Percentiles rank a stretch among this genome's conserved stretches.
These are phyloP conservation scores for Botia kubotai DNA, from an alignment of 2,797 vertebrate genomes.

Conservation along the genomic window DNA sequence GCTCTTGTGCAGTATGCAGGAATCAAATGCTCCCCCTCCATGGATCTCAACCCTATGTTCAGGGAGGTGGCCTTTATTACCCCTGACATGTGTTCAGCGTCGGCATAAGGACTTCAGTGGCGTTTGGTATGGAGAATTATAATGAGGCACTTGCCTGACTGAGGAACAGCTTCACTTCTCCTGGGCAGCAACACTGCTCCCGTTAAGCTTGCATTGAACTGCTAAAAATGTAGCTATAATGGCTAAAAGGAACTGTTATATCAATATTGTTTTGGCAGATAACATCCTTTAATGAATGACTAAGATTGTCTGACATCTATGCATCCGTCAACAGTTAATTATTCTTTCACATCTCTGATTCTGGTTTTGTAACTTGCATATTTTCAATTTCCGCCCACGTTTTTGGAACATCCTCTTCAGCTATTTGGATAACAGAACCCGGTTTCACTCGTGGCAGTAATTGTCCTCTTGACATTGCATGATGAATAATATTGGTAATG, in stretches of 20 bases:
- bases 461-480: constrained; percentile 52
- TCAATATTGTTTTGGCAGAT: background rate
- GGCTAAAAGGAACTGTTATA: background rate
- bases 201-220: constrained; percentile 10
- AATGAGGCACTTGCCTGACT: constrained; percentile 72
- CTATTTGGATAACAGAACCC: constrained; percentile 3
- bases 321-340: background rate
- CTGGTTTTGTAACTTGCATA: background rate
- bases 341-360: background rate
- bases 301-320: background rate
- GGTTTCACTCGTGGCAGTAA: constrained; percentile 39
- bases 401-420: background rate
- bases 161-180: constrained; percentile 59
- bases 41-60: constrained; percentile 68
- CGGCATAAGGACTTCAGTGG: constrained; percentile 61
- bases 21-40: constrained; percentile 67
- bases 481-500: constrained; percentile 38
- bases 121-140: constrained; percentile 68
- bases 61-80: constrained; percentile 69
- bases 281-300: background rate
- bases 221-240: constrained; percentile 3
- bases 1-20: constrained; percentile 49
- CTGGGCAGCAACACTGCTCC: background rate
- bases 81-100: constrained; percentile 72
- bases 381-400: constrained; percentile 1